Percentiles rank a stretch among this genome's conserved stretches.
Evolutionary conservation across 2,113 vertebrate genomes (phyloP).

Genomic region (Malurus melanocephalus): DNA sequence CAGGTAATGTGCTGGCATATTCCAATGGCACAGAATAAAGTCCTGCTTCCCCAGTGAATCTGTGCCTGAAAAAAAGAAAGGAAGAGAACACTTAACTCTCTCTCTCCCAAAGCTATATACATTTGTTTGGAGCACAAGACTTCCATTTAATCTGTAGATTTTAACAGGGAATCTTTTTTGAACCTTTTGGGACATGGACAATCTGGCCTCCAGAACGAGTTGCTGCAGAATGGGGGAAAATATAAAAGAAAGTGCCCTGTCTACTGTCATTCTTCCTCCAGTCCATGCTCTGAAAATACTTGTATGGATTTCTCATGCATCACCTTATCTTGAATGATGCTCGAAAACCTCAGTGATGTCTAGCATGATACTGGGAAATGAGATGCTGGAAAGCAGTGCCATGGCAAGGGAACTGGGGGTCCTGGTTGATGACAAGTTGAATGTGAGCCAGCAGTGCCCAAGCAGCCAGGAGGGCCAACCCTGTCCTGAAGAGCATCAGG

Average conservation of each 20-base stretch:
- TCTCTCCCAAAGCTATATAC: not conserved
- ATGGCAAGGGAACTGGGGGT: no score
- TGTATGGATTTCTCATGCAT: not conserved
- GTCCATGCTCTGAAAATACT: not conserved
- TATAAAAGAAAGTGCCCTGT: not conserved
- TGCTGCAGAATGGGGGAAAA: not conserved
- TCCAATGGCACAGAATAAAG: not conserved
- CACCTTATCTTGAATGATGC: not conserved
- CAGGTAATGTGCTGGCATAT: accelerated
- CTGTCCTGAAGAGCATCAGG: not conserved
- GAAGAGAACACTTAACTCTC: not conserved
- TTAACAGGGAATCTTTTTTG: not conserved
- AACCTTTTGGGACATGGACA: not conserved
- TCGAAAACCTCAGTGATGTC: not conserved
- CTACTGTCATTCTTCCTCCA: not conserved
- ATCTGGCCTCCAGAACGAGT: not conserved
- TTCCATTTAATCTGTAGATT: not conserved
- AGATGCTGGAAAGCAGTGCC: not conserved
- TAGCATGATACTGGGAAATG: not conserved
- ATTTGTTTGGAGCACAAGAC: not conserved
- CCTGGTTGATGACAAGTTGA: not conserved
- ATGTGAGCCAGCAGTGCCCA: not conserved
- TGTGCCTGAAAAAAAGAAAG: not conserved
- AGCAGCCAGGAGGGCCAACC: not conserved
- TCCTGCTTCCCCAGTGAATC: not conserved